A percentile compares a stretch with the other conserved stretches of the same genome.
Evolutionary conservation across 2,113 vertebrate species (phyloP).

Genomic region (Sander lucioperca): DNA sequence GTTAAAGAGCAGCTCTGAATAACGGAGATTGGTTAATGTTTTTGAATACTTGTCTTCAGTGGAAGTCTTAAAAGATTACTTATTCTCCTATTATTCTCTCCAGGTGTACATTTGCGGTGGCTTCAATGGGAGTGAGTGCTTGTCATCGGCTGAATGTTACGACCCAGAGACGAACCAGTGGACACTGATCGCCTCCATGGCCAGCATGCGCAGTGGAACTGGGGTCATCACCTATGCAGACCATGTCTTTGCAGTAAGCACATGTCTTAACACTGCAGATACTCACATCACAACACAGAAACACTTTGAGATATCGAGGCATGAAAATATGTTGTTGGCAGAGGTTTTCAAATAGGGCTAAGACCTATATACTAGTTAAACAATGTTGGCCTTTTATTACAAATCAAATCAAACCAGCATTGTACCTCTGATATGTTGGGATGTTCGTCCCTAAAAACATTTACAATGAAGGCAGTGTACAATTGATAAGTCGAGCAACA

Average conservation of each 20-base stretch:
- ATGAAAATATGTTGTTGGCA: background rate
- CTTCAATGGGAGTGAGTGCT: slow-evolving; percentile 87
- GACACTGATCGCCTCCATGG: slow-evolving; percentile 47
- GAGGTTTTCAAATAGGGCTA: background rate
- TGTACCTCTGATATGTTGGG: too few species aligned
- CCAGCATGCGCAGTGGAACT: slow-evolving; percentile 26
- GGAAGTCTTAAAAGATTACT: background rate
- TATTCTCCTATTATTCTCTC: background rate
- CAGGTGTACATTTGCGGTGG: slow-evolving; percentile 94
- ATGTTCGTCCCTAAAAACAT: too few species aligned
- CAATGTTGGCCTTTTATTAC: too few species aligned
- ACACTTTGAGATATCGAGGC: background rate
- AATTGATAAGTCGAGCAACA: too few species aligned
- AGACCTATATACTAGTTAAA: too few species aligned
- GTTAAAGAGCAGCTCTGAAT: background rate
- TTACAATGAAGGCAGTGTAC: too few species aligned
- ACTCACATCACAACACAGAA: background rate
- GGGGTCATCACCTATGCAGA: slow-evolving; percentile 31
- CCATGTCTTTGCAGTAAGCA: slow-evolving; percentile 50
- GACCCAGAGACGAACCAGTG: slow-evolving; percentile 54
- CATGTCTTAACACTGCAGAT: background rate
- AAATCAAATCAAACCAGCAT: too few species aligned
- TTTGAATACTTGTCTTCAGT: background rate
- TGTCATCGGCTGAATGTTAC: slow-evolving; percentile 78
- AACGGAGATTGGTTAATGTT: background rate